Conservation (phyloP, 1,140 invertebrate species). For the Drosophila parvula region DNA sequence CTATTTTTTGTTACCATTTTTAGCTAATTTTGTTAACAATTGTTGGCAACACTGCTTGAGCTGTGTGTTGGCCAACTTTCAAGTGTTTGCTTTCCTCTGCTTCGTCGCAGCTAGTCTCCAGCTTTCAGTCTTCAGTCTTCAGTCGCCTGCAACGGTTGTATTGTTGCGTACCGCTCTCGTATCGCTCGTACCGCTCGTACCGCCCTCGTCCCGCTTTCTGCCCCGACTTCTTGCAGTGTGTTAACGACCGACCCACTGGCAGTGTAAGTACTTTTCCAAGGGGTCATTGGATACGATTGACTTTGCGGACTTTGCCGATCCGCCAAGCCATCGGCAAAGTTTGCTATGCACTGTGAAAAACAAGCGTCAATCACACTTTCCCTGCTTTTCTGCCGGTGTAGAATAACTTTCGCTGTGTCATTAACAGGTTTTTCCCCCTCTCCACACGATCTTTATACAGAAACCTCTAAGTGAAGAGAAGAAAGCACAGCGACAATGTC, state of each 20-base stretch:
- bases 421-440: slow-evolving; percentile 34
- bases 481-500: slow-evolving; percentile 57
- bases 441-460: not conserved
- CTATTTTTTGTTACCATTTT: not conserved
- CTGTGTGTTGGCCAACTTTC: slow-evolving; percentile 12
- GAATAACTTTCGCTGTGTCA: slow-evolving; percentile 52
- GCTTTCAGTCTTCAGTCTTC: slow-evolving; percentile 28
- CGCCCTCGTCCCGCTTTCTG: not conserved
- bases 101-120: slow-evolving; percentile 18
- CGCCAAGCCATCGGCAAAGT: slow-evolving; percentile 20
- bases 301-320: slow-evolving; percentile 9
- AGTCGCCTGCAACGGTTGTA: slow-evolving; percentile 19
- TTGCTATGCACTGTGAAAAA: not conserved
- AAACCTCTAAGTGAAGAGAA: too few species aligned
- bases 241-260: not conserved
- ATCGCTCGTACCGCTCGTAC: not conserved
- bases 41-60: slow-evolving; percentile 8
- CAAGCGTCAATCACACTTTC: not conserved
- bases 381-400: not conserved
- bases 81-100: slow-evolving; percentile 29
- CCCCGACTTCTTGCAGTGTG: not conserved
- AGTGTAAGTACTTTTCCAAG: slow-evolving; percentile 29
- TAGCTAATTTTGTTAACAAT: slow-evolving; percentile 1
- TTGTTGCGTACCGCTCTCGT: not conserved
- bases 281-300: slow-evolving; percentile 59